phyloP scores from a whole-genome alignment of 2,797 vertebrate species.

The Melanotaenia maccullochi region DNA sequence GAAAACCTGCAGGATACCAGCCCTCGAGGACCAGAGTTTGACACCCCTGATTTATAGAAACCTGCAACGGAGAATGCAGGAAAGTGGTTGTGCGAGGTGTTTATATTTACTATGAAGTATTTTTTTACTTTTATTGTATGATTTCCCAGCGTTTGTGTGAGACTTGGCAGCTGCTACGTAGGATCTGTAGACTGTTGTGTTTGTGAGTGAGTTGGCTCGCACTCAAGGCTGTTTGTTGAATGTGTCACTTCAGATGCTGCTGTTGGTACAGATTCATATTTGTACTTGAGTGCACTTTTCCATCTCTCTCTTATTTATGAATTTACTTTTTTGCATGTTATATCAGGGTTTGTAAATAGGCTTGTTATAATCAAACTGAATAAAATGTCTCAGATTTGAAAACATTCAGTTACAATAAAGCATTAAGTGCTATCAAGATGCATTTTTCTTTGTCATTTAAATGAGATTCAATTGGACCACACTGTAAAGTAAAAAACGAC shows the following conservation, averaged over 20 bases:
- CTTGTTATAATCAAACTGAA: neutral
- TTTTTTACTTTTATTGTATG: neutral
- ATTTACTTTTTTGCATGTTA: neutral
- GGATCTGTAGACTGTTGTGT: neutral
- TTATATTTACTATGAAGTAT: neutral
- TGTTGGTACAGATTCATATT: neutral
- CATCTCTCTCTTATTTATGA: too few relatives aligned
- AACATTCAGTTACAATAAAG: neutral
- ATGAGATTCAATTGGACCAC: constrained; percentile 17
- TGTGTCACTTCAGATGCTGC: neutral
- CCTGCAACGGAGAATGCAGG: neutral
- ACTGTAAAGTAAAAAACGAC: constrained; percentile 34
- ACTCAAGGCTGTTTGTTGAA: neutral
- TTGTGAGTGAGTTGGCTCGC: neutral
- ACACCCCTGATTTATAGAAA: constrained; percentile 2
- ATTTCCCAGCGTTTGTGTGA: neutral
- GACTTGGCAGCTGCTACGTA: neutral
- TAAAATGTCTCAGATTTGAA: neutral
- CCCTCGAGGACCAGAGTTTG: too few relatives aligned
- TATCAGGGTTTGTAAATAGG: constrained; percentile 7
- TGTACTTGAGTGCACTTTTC: neutral
- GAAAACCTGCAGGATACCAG: too few relatives aligned
- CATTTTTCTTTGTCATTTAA: constrained; percentile 6
- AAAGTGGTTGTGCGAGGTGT: constrained; percentile 5
- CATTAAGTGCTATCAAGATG: neutral